Evolutionary conservation across 2,888 invertebrate species (phyloP).

Genomic region (Amphipoea lucens): DNA sequence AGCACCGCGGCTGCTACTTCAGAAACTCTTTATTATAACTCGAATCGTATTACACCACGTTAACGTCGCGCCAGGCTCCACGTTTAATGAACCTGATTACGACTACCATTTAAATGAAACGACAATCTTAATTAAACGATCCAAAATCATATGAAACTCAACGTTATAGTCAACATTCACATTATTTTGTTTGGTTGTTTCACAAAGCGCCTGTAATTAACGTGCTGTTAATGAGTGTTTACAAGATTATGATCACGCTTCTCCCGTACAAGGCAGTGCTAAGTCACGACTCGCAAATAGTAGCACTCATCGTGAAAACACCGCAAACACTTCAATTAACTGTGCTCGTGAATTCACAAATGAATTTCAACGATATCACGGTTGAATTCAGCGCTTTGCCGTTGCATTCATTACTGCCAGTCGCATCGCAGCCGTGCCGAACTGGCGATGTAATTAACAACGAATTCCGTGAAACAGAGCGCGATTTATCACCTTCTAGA

Average conservation of each 20-base stretch:
- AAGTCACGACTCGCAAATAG: conserved; percentile 49
- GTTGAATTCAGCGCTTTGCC: conserved; percentile 72
- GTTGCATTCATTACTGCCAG: conserved; percentile 76
- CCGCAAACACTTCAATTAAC: conserved; percentile 69
- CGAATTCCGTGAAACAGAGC: conserved; percentile 71
- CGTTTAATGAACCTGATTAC: conserved; percentile 54
- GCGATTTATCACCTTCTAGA: conserved; percentile 67
- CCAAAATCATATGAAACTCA: conserved; percentile 49
- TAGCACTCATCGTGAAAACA: conserved; percentile 60
- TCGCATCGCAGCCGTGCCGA: conserved; percentile 61
- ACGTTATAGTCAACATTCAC: conserved; percentile 24
- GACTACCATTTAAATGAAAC: conserved; percentile 51
- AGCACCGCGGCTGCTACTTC: conserved; percentile 11
- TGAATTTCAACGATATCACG: conserved; percentile 73
- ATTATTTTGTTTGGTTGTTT: conserved; percentile 39
- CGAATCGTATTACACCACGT: conserved; percentile 31
- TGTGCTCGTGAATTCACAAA: conserved; percentile 64
- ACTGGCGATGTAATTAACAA: conserved; percentile 78
- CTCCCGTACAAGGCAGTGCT: conserved; percentile 51
- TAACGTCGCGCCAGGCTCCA: conserved; percentile 24
- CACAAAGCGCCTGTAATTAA: conserved; percentile 33
- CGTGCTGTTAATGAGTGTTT: conserved; percentile 36
- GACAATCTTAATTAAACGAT: conserved; percentile 54
- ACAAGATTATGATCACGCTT: conserved; percentile 48
- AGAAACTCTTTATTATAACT: conserved; percentile 36